Evolutionary conservation across 2,113 vertebrate species (phyloP).

Genomic region (Jaculus jaculus): DNA sequence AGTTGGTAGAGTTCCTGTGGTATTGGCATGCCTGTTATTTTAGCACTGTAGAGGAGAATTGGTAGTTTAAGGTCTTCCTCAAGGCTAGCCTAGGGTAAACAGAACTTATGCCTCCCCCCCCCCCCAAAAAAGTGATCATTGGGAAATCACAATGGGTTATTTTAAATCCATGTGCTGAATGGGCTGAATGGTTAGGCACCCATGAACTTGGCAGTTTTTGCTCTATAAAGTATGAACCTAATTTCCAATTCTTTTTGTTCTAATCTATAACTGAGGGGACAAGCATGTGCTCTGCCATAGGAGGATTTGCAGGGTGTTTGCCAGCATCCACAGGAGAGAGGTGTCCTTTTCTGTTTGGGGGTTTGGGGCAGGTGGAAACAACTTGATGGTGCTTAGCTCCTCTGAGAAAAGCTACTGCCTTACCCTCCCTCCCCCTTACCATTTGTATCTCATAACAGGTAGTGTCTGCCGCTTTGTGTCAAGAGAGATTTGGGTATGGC

Average conservation of each 20-base stretch:
- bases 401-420: slow-evolving; percentile 67
- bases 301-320: not conserved
- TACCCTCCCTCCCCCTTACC: slow-evolving; percentile 19
- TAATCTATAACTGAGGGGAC: not conserved
- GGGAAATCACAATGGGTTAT: not conserved
- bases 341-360: not conserved
- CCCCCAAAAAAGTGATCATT: not conserved
- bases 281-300: not conserved
- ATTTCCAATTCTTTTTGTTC: slow-evolving; percentile 33
- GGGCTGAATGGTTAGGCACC: not conserved
- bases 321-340: slow-evolving; percentile 25
- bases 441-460: slow-evolving; percentile 59
- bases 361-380: slow-evolving; percentile 4
- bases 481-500: slow-evolving; percentile 72
- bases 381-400: slow-evolving; percentile 27
- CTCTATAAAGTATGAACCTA: not conserved
- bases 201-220: not conserved
- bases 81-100: not conserved
- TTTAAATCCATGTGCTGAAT: not conserved
- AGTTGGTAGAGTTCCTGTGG: not conserved
- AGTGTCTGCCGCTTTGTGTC: slow-evolving; percentile 75
- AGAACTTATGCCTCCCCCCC: not conserved
- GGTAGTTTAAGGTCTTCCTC: not conserved
- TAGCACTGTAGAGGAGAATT: not conserved
- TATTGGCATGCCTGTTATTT: not conserved